Evolutionary conservation across 2,113 vertebrate species (phyloP).

Genomic region (Ia io): DNA sequence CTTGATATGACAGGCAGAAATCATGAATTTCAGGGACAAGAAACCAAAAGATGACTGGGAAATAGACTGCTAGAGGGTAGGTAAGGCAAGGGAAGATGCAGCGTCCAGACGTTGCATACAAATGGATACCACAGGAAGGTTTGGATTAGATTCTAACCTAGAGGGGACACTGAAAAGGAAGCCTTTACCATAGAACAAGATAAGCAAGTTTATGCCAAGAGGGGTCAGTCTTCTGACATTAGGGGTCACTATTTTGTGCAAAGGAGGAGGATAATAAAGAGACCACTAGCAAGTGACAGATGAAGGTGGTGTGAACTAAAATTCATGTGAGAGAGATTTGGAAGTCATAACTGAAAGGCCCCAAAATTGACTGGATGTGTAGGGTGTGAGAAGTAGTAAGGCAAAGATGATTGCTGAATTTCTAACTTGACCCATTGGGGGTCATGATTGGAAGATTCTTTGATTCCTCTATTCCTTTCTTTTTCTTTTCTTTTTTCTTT

Average conservation of each 20-base stretch:
- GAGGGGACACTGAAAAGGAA: neutral
- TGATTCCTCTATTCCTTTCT: neutral
- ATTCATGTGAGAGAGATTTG: neutral
- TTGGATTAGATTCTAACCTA: neutral
- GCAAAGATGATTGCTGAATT: neutral
- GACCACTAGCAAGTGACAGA: neutral
- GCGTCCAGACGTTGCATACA: fast-evolving
- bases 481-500: neutral
- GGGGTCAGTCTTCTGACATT: neutral
- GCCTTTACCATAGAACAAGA: neutral
- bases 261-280: neutral
- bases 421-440: neutral
- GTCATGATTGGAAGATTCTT: neutral
- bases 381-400: neutral
- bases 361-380: fast-evolving
- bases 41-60: neutral
- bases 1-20: neutral
- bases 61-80: neutral
- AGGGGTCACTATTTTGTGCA: neutral
- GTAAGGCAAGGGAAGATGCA: neutral
- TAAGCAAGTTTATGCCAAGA: neutral
- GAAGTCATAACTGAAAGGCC: neutral
- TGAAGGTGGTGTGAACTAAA: neutral
- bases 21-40: neutral
- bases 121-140: neutral